Base-by-base conservation (phyloP, 2,113 vertebrate species). In the Rhineura floridana region DNA sequence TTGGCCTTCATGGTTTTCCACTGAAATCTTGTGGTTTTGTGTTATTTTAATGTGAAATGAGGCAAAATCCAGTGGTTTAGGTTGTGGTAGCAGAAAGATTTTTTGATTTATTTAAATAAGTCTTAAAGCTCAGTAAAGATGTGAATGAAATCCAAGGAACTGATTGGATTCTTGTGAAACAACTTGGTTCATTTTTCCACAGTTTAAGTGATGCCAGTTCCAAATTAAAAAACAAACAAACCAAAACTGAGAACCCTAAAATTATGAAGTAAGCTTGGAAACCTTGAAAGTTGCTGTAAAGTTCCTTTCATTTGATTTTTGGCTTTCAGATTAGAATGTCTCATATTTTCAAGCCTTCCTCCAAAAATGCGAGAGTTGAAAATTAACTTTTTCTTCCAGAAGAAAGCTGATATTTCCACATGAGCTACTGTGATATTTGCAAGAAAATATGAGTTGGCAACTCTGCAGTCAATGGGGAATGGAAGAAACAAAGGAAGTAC, bases 11-110 rank as follows among this genome's bases (percentile, higher is more conserved):
- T 87, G 65, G 36, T 67, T 89, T 87, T 89, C 23, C 42, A 78
- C 19, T 78, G 25, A 76, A 63, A 19, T 1, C 0, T 79, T 92
- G 59, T 39, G n/a, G 2, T 63, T 90, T 90, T 44, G 48, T 48
- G 63, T 1, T 59, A 87, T 93, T 89, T 90, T 76, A 44, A 85
- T 50, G 81, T n/a, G n/a, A 88, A 90, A 90, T 75, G 0, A 90
- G 0, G 0, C 82, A 76, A 87, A 93, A 86, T 65, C 87, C 10
- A 77, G 7, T 76, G 67, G 89, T 93, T 93, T 81, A 30, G 86
- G 89, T 17, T 88, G 59, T 10, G 2, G 9, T 30, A 86, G 4
- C 4, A 72, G 28, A 75, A 86, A 44, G n/a, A 11, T 84, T 78
- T 69, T 33, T 91, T 84, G 2, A 25, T 23, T 59, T 39, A 80